Base-by-base conservation (phyloP, 2,888 invertebrate species). In the Gymnosoma rotundatum region DNA sequence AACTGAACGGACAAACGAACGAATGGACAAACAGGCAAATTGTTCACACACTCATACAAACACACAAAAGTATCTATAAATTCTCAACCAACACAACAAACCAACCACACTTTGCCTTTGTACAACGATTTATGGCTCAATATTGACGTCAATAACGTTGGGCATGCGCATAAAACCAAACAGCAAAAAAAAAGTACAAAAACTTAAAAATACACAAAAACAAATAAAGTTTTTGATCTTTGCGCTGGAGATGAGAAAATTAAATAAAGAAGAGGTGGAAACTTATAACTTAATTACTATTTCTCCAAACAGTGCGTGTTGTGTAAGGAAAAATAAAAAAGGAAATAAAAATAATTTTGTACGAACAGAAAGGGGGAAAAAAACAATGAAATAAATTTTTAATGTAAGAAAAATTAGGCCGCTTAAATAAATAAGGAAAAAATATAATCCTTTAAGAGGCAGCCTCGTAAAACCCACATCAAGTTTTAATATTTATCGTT, bases 61-160 rank as follows among this genome's bases (percentile, higher is more conserved):
- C 1, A 36, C 18, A 58, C 12, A 64, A 45, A 52, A 16, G 21
- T 25, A 63, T 73, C 25, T 18, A 45, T 54, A 74, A 56, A 56
- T 18, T n/a, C 64, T 7, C 54, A 72, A 74, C 58, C 72, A 63
- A 45, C 45, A 8, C 64, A 64, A 64, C 6, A 45, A 45, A 67
- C 66, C 50, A 52, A 52, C 50, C 10, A n/a, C n/a, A 52, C 20
- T 38, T 52, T 42, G 69, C 25, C 21, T 58, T 67, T 18, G 5
- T 52, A 42, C 66, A 42, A 61, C 78, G 78, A 84, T 84, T 81
- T 81, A 84, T 84, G 81, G 78, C 61, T 84, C 78, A 82, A 81
- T 84, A 84, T 81, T 81, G 64, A 84, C 78, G 81, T 78, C 84
- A 81, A 78, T 81, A 84, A 54, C 52, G 79, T 86, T 84, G 86